Evolutionary conservation across 2,888 invertebrate genomes (phyloP), one percentile per base, ranked within the genome.

Genomic region (Apoda limacodes): DNA sequence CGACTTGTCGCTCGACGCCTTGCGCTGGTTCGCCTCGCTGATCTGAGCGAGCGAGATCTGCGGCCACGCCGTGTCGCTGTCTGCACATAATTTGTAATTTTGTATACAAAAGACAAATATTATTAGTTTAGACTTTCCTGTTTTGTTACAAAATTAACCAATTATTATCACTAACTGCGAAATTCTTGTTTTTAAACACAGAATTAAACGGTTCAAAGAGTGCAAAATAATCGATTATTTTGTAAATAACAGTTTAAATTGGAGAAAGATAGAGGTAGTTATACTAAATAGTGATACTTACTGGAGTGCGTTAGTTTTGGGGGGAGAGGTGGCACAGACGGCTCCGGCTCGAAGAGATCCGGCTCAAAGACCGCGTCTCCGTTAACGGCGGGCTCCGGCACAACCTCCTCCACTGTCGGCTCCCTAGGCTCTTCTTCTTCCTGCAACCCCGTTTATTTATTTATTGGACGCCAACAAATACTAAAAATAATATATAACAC

Each of bases 31-130:
- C 13, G 76, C 75, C 23, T 76, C 76, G 1, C 67, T 62, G 26
- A 81, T 68, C 40, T 78, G 76, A 0, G 67, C 75, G 10, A 81
- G 48, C 1, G 80, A 71, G 30, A 82, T 80, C 42, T 67, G 67
- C 1, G 82, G 81, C 81, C 81, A 82, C 1, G 59, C 47, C 0
- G 69, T 69, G 29, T 78, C 76, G 40, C 58, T 65, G 30, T 51
- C 75, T 75, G 57, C 1, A 41, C 45, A 28, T 21, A 7, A 23
- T 7, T 17, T 9, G n/a, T 26, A 9, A 14, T 15, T 13, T n/a
- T 14, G 7, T 10, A 10, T 22, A 29, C 9, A 15, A 17, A 10
- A 11, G 6, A n/a, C n/a, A n/a, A n/a, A n/a, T n/a, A n/a, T n/a
- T n/a, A n/a, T n/a, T n/a, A n/a, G n/a, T n/a, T n/a, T n/a, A n/a